Evolutionary conservation across 1,140 invertebrate genomes (phyloP), one percentile per base, ranked within the genome.

Genomic region (Drosophila nigromelanica): DNA sequence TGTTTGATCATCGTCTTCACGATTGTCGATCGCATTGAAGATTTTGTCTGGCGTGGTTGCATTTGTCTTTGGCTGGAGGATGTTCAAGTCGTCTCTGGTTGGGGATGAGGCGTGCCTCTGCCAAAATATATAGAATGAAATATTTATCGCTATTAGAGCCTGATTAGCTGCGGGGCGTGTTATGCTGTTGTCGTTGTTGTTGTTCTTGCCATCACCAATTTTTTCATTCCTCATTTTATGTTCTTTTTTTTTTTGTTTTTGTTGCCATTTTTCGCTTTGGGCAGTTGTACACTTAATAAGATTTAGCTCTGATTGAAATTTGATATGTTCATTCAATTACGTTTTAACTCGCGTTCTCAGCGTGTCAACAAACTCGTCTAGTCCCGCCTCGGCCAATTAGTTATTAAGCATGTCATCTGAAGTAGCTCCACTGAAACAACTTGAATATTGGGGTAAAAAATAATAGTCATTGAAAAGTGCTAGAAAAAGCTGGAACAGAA

Each of bases 101-200:
- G 37, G 5, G 37, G 11, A 4, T 39, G n/a, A n/a, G 69, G 52
- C 69, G 62, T 66, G 70, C 52, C 30, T 45, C 27, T 52, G 59
- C 48, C 48, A 76, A 80, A 85, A 78, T 81, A 81, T 82, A 82
- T 87, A 64, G 72, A 79, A 82, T 79, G 72, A 89, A 87, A 87
- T 89, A 87, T 87, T 89, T 87, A 87, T 87, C 83, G 83, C 83
- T 83, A 87, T 87, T 87, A 87, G 83, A 87, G 78, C 64, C 82
- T 82, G 82, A 87, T 87, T 87, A 87, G 82, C 82, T 87, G 83
- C 79, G 79, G 82, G 82, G 73, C 80, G 81, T 86, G 76, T 73
- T 73, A 47, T 58, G 33, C 33, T 63, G 48, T 37, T 33, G 61
- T 58, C 59, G 27, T 58, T 54, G 6, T 58, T 54, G 6, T 45